These are phyloP conservation scores for Bradypodion pumilum DNA, from an alignment of 2,797 vertebrate genomes.

Conservation along the genomic window DNA sequence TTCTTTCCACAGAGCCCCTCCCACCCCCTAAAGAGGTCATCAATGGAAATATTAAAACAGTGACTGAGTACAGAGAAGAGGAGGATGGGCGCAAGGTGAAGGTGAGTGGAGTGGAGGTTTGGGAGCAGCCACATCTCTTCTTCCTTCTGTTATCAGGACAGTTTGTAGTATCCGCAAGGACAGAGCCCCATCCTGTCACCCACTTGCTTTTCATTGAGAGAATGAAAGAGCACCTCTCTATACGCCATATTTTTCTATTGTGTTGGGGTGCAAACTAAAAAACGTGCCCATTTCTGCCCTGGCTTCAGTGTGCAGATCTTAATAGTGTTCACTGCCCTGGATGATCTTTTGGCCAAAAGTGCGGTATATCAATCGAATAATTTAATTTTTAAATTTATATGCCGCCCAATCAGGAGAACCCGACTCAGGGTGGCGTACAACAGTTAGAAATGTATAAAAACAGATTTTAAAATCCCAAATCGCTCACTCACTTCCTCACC, in stretches of 20 bases:
- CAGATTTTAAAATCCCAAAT: no score
- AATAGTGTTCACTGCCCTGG: no score
- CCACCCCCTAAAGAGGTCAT: constrained; percentile 89
- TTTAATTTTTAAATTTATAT: no score
- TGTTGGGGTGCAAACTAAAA: not conserved
- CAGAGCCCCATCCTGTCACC: not conserved
- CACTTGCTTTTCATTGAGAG: not conserved
- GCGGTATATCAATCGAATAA: no score
- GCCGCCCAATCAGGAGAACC: no score
- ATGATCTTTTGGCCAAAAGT: no score
- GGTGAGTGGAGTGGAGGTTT: constrained; percentile 70
- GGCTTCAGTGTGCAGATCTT: not conserved
- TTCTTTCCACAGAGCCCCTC: constrained; percentile 76
- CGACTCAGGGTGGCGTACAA: no score
- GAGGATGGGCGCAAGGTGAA: constrained; percentile 92
- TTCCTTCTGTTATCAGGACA: not conserved
- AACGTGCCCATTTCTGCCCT: not conserved
- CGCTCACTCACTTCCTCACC: no score
- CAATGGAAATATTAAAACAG: constrained; percentile 93
- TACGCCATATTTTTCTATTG: not conserved
- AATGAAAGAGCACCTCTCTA: not conserved
- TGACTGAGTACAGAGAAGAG: constrained; percentile 93
- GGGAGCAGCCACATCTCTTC: not conserved
- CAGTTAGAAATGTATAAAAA: no score
- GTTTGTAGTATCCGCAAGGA: no score